Evolutionary conservation across 2,888 invertebrate species (phyloP), one percentile per base, ranked within the genome.

Genomic region (Campoletis raptor): DNA sequence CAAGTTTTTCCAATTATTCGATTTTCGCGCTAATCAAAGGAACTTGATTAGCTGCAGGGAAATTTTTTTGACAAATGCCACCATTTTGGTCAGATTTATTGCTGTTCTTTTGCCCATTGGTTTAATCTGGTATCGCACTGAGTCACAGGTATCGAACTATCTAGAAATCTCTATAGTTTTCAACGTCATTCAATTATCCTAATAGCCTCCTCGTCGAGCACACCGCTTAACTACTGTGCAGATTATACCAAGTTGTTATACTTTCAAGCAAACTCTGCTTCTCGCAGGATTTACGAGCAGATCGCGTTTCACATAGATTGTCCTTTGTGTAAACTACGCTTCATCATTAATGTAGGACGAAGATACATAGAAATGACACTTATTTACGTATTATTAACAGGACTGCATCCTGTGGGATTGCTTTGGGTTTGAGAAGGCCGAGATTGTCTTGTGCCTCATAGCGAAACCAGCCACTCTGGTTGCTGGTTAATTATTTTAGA

Each of bases 401-500:
- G 36, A 61, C 77, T 74, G 72, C 61, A 73, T 86, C 81, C 77
- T 70, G 48, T 30, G 83, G 86, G 80, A 80, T 57, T 36, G 42
- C 61, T 54, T 21, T 61, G 52, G 67, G 70, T 66, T 66, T 64
- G 67, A 21, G 76, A 48, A 67, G 54, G 72, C 30, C 74, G 80
- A 86, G 80, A 86, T 86, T 86, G 86, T 83, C 81, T 83, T 70
- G 83, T 67, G 76, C 77, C 85, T 78, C 67, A 48, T 72, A n/a
- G 61, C 69, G 70, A 54, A 76, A 61, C 52, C 69, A 83, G 61
- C 69, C 69, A 81, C 64, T 81, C 73, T n/a, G 77, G 72, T 54
- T 67, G 36, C 83, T 86, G 81, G 77, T 86, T 83, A 86, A 86
- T 86, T 81, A 86, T 86, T 86, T 86, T 81, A 77, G 86, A 85